phyloP scores from a whole-genome alignment of 2,113 vertebrate species.

The Stigmatopora argus region DNA sequence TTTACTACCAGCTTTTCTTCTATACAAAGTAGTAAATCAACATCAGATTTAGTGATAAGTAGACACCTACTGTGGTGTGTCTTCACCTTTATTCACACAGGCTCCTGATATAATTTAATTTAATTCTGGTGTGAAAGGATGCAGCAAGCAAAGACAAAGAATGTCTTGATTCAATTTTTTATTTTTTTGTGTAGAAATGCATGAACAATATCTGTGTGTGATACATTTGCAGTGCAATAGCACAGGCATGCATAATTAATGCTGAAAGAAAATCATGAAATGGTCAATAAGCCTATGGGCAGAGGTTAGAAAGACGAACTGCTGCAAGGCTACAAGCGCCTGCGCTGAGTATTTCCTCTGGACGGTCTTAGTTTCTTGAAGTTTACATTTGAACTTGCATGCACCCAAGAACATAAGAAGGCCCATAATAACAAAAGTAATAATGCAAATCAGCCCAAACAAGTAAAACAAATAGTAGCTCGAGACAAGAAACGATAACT shows the following conservation, averaged over 20 bases:
- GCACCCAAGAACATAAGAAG: constrained; percentile 15
- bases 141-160: constrained; percentile 35
- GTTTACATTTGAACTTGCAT: constrained; percentile 23
- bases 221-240: constrained; percentile 32
- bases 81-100: background rate
- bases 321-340: constrained; percentile 16
- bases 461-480: constrained; percentile 3
- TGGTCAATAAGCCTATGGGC: constrained; percentile 34
- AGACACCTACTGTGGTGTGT: constrained; percentile 18
- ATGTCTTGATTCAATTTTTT: constrained; percentile 32
- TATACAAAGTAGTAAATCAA: background rate
- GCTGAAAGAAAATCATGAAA: constrained; percentile 30
- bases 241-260: constrained; percentile 28
- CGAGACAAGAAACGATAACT: background rate
- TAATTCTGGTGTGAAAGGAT: constrained; percentile 29
- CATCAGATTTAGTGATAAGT: background rate
- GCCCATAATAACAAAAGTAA: constrained; percentile 11
- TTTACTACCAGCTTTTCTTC: background rate
- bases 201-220: constrained; percentile 27
- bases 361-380: constrained; percentile 26
- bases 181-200: constrained; percentile 20
- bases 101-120: constrained; percentile 18
- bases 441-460: constrained; percentile 18
- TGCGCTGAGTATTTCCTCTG: constrained; percentile 17
- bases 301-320: constrained; percentile 27